These are phyloP conservation scores for Tethea ocularis DNA, from an alignment of 2,888 invertebrate species.

Conservation along the genomic window DNA sequence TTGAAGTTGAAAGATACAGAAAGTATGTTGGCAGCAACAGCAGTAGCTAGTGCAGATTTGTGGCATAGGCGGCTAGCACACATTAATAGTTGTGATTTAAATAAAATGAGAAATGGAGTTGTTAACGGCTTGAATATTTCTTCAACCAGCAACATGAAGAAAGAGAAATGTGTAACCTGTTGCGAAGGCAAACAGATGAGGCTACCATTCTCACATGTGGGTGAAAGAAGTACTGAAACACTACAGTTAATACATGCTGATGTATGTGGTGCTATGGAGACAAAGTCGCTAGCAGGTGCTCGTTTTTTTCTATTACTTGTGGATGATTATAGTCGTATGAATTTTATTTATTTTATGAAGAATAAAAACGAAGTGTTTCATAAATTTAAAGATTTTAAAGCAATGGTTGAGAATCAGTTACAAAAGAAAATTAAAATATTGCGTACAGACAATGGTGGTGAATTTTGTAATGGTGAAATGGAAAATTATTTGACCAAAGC, in stretches of 20 bases:
- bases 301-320: no score
- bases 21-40: slow-evolving; percentile 2
- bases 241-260: no score
- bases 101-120: slow-evolving; percentile 26
- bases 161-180: slow-evolving; percentile 20
- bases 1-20: slow-evolving; percentile 5
- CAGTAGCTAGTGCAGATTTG: not conserved
- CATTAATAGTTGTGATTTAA: slow-evolving; percentile 22
- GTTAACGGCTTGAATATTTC: slow-evolving; percentile 21
- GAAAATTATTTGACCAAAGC: slow-evolving; percentile 16
- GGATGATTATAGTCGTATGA: no score
- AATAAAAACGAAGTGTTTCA: no score
- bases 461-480: slow-evolving; percentile 12
- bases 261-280: no score
- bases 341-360: no score
- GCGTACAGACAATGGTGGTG: slow-evolving; percentile 11
- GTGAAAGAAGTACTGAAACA: no score
- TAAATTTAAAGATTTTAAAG: no score
- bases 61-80: slow-evolving; percentile 26
- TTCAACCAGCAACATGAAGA: slow-evolving; percentile 16
- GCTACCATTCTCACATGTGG: slow-evolving; percentile 20
- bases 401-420: no score
- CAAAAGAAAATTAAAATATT: not conserved
- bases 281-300: no score
- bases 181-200: slow-evolving; percentile 29